Conservation (phyloP, 2,888 invertebrate species). For the Cancer borealis region DNA sequence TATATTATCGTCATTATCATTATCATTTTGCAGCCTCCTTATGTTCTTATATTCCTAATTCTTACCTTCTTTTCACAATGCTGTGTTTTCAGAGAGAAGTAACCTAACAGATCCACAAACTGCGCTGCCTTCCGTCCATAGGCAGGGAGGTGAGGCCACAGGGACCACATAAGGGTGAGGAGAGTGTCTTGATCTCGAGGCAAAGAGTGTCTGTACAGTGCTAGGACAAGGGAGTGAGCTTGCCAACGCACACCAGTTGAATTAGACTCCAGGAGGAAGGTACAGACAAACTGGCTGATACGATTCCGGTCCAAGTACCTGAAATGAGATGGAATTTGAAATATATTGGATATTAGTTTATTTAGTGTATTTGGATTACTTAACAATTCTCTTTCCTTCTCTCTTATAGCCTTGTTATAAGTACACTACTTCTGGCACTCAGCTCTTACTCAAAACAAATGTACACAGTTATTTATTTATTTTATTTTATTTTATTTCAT, state of each 20-base stretch:
- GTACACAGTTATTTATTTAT: no score
- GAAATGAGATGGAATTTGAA: constrained; percentile 6
- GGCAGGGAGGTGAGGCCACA: constrained; percentile 93
- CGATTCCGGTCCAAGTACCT: constrained; percentile 75
- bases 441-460: no score
- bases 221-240: constrained; percentile 91
- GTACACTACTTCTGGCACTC: no score
- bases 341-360: not conserved
- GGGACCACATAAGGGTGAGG: constrained; percentile 91
- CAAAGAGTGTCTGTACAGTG: constrained; percentile 92
- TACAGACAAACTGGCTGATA: constrained; percentile 89
- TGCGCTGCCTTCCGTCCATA: constrained; percentile 97
- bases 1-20: no score
- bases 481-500: no score
- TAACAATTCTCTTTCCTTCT: no score
- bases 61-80: constrained; percentile 77
- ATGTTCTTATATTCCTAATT: not conserved
- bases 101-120: constrained; percentile 97
- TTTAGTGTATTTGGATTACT: not conserved
- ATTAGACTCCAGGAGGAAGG: constrained; percentile 95
- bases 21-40: no score
- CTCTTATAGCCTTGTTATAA: no score
- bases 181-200: constrained; percentile 88
- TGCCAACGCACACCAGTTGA: constrained; percentile 96
- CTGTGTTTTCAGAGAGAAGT: constrained; percentile 90